A percentile compares a stretch with the other conserved stretches of the same genome.
These are phyloP conservation scores for Vulpes vulpes DNA, from an alignment of 2,113 vertebrate genomes.

Conservation along the genomic window DNA sequence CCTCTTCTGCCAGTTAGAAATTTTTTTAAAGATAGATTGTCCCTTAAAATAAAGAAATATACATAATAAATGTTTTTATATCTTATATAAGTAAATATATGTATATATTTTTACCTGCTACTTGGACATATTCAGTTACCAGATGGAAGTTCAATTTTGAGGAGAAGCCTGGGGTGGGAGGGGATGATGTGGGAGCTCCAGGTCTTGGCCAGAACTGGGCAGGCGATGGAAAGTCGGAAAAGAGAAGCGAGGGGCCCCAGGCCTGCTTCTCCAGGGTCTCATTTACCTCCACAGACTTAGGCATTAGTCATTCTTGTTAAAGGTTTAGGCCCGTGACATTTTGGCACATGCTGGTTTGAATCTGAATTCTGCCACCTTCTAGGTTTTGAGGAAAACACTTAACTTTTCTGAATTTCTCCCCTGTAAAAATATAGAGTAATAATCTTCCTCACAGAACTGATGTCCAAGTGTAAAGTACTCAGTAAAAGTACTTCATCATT, in stretches of 20 bases:
- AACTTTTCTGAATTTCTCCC: neutral
- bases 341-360: neutral
- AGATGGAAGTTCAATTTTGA: neutral
- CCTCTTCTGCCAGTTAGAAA: neutral
- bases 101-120: neutral
- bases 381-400: neutral
- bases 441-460: neutral
- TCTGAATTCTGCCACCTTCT: neutral
- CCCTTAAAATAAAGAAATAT: neutral
- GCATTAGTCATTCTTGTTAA: neutral
- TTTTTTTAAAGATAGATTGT: neutral
- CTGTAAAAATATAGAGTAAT: neutral
- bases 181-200: neutral
- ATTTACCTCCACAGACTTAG: no score
- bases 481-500: no score
- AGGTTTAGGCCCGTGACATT: neutral
- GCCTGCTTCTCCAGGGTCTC: neutral
- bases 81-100: neutral
- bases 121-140: neutral
- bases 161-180: neutral
- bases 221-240: rapidly evolving
- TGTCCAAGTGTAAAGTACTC: neutral
- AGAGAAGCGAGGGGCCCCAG: neutral
- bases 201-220: neutral
- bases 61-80: neutral